phyloP scores from a whole-genome alignment of 2,888 invertebrate genomes.

The Orthosia gothica region DNA sequence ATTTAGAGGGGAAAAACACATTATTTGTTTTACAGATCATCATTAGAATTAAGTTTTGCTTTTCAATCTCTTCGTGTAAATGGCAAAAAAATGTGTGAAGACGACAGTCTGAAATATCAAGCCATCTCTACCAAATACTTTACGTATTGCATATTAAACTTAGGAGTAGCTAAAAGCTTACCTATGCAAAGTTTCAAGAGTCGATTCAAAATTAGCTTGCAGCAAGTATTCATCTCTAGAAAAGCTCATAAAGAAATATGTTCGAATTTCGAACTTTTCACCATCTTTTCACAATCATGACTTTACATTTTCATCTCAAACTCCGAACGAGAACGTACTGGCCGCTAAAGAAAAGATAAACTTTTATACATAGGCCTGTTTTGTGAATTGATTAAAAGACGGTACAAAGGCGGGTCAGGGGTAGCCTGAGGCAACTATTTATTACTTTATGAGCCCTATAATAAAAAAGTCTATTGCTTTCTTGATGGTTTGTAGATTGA shows the following conservation, averaged over 20 bases:
- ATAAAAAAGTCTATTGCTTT: conserved; percentile 50
- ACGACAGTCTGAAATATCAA: no score
- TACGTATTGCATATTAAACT: not conserved
- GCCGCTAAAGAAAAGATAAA: conserved; percentile 1
- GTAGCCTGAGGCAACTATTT: conserved; percentile 42
- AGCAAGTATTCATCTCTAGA: not conserved
- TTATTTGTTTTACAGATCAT: no score
- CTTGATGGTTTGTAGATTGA: conserved; percentile 11
- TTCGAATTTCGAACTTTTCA: conserved; percentile 3
- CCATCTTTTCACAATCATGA: conserved; percentile 7
- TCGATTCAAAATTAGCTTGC: not conserved
- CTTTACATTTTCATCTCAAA: conserved; percentile 22
- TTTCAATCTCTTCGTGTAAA: no score
- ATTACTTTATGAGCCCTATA: conserved; percentile 36
- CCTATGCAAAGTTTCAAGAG: not conserved
- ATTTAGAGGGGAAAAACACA: not conserved
- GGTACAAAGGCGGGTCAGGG: conserved; percentile 42
- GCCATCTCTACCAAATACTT: not conserved
- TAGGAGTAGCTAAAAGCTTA: no score
- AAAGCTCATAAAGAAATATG: conserved; percentile 1
- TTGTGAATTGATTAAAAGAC: conserved; percentile 59
- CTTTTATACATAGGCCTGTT: conserved; percentile 15
- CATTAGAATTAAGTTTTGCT: no score
- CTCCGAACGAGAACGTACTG: not conserved
- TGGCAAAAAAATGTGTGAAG: no score